phyloP scores from a whole-genome alignment of 2,888 invertebrate species.

The Hylaea fasciaria region DNA sequence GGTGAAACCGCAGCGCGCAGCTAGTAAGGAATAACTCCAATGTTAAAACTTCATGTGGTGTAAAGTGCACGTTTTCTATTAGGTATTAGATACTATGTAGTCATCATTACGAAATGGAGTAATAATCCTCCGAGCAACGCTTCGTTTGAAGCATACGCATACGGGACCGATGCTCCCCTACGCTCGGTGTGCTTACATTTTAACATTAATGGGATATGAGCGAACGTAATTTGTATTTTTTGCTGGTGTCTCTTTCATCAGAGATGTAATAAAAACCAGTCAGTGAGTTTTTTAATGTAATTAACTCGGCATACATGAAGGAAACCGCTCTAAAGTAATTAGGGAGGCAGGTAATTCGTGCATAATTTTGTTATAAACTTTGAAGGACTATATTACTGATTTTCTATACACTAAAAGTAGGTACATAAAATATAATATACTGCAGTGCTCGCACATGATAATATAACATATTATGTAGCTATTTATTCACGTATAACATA shows the following conservation, averaged over 20 bases:
- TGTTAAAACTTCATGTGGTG: too few species aligned
- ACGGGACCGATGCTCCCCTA: not conserved
- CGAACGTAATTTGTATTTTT: conserved; percentile 9
- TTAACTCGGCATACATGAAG: conserved; percentile 5
- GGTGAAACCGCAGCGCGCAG: too few species aligned
- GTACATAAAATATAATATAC: too few species aligned
- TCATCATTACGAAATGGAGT: too few species aligned
- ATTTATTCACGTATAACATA: too few species aligned
- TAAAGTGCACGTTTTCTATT: too few species aligned
- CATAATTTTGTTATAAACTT: not conserved
- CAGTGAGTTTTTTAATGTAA: conserved; percentile 11
- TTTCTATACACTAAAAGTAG: too few species aligned
- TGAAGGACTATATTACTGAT: not conserved
- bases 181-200: not conserved
- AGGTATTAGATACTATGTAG: too few species aligned
- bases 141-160: not conserved
- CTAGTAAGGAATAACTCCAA: too few species aligned
- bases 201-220: conserved; percentile 3
- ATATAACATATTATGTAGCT: too few species aligned
- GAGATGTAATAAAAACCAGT: conserved; percentile 7
- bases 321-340: not conserved
- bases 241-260: conserved; percentile 5
- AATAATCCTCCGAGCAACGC: too few species aligned
- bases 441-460: too few species aligned
- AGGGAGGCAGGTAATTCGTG: not conserved